Evolutionary conservation across 2,888 invertebrate species (phyloP).

Genomic region (Drosophila meridionalis): DNA sequence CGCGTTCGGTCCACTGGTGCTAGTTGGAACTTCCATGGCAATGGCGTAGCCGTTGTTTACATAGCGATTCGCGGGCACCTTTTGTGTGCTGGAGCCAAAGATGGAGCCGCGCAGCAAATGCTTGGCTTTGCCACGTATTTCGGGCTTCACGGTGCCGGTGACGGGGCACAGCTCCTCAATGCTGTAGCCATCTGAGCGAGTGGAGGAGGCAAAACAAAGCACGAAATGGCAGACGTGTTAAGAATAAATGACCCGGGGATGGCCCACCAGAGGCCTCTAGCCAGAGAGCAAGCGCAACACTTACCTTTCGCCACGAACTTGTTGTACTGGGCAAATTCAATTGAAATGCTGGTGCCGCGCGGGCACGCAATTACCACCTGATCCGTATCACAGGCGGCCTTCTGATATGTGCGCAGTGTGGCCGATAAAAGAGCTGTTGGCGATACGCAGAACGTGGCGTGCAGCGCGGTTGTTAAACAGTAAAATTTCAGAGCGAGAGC

Average conservation of each 20-base stretch:
- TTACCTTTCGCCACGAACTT: slow-evolving; percentile 84
- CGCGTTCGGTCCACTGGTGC: slow-evolving; percentile 45
- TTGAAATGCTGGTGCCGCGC: slow-evolving; percentile 95
- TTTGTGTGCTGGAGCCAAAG: slow-evolving; percentile 78
- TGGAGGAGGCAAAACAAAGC: slow-evolving; percentile 37
- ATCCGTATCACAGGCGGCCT: slow-evolving; percentile 96
- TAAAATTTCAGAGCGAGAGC: background rate
- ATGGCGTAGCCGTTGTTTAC: slow-evolving; percentile 69
- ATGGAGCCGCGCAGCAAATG: slow-evolving; percentile 82
- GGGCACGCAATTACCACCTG: slow-evolving; percentile 95
- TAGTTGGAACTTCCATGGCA: slow-evolving; percentile 48
- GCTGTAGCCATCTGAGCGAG: slow-evolving; percentile 81
- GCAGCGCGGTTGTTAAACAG: slow-evolving; percentile 10
- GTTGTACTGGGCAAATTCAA: slow-evolving; percentile 93
- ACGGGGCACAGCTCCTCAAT: slow-evolving; percentile 83
- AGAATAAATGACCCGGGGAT: slow-evolving; percentile 43
- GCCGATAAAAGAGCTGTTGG: slow-evolving; percentile 93
- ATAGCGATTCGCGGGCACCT: slow-evolving; percentile 80
- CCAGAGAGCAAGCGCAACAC: slow-evolving; percentile 31
- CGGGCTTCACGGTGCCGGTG: slow-evolving; percentile 51
- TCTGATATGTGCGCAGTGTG: slow-evolving; percentile 95
- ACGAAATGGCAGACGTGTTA: slow-evolving; percentile 55
- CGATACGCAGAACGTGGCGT: slow-evolving; percentile 25
- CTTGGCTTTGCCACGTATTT: slow-evolving; percentile 80
- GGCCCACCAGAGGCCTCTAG: slow-evolving; percentile 15